These are phyloP conservation scores for Isurus oxyrinchus DNA, from an alignment of 2,113 vertebrate genomes.

Conservation along the genomic window DNA sequence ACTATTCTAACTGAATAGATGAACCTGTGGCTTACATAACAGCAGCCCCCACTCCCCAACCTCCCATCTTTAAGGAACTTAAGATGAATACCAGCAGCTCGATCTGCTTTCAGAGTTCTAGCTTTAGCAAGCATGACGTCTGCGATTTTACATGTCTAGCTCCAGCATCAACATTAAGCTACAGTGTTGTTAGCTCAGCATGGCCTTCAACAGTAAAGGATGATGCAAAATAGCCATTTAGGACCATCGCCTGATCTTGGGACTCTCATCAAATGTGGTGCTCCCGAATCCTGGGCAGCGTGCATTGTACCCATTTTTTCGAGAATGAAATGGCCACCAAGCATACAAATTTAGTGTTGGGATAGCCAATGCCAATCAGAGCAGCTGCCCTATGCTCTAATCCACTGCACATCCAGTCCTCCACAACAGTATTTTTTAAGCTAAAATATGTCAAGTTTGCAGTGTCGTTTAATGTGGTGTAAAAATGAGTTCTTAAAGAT, in stretches of 20 bases:
- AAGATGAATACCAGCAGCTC: neutral
- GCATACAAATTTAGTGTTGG: neutral
- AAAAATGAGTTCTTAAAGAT: neutral
- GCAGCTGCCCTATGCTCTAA: neutral
- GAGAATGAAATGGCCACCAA: neutral
- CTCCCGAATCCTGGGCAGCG: neutral
- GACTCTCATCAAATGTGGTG: neutral
- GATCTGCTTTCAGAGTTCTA: neutral
- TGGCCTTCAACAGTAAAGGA: neutral
- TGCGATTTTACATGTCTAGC: neutral
- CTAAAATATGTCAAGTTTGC: neutral
- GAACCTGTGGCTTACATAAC: neutral
- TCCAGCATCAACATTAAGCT: neutral
- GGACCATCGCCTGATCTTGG: neutral
- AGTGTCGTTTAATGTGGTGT: neutral
- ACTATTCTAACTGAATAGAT: neutral
- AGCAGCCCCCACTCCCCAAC: neutral
- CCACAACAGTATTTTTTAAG: neutral
- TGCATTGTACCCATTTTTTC: neutral
- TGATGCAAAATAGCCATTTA: neutral
- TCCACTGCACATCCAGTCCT: neutral
- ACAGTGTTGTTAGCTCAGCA: neutral
- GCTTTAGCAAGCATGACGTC: neutral
- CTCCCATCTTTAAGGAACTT: too few species aligned
- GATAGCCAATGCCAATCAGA: neutral